These are phyloP conservation scores for Periophthalmodon schlosseri DNA, from an alignment of 2,113 vertebrate species.

Conservation along the genomic window DNA sequence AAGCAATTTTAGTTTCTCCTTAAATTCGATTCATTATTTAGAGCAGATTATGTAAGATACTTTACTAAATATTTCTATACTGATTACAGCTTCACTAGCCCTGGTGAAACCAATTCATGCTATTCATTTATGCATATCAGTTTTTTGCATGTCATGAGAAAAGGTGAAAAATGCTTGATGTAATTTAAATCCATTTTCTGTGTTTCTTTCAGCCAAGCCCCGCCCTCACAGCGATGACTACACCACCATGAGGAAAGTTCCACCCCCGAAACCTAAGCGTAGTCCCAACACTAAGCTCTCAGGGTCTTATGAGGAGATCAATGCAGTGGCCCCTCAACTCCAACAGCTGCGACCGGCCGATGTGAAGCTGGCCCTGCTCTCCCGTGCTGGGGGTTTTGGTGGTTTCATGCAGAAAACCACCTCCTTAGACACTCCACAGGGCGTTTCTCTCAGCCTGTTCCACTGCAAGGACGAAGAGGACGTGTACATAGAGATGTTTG, in stretches of 20 bases:
- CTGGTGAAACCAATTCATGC: neutral
- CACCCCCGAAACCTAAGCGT: conserved; percentile 93
- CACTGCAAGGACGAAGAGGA: conserved; percentile 83
- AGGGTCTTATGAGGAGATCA: conserved; percentile 94
- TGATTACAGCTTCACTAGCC: neutral
- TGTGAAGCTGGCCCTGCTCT: conserved; percentile 72
- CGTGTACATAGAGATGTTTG: conserved; percentile 95
- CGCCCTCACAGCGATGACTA: conserved; percentile 97
- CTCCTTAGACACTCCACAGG: conserved; percentile 76
- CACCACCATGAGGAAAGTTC: conserved; percentile 94
- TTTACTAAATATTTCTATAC: neutral
- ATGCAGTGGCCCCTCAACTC: conserved; percentile 65
- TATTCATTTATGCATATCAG: neutral
- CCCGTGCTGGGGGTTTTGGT: conserved; percentile 66
- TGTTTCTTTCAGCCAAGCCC: conserved; percentile 80
- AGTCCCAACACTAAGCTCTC: conserved; percentile 94
- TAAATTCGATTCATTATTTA: neutral
- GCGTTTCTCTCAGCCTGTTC: conserved; percentile 70
- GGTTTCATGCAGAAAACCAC: conserved; percentile 72
- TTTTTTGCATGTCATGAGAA: neutral
- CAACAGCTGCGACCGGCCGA: conserved; percentile 79
- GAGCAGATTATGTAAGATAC: neutral
- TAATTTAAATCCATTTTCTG: conserved; percentile 16
- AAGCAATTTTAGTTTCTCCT: neutral
- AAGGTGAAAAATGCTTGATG: neutral